Percentiles rank a stretch among this genome's conserved stretches.
phyloP scores from a whole-genome alignment of 2,888 invertebrate species.

The Mamestra brassicae region DNA sequence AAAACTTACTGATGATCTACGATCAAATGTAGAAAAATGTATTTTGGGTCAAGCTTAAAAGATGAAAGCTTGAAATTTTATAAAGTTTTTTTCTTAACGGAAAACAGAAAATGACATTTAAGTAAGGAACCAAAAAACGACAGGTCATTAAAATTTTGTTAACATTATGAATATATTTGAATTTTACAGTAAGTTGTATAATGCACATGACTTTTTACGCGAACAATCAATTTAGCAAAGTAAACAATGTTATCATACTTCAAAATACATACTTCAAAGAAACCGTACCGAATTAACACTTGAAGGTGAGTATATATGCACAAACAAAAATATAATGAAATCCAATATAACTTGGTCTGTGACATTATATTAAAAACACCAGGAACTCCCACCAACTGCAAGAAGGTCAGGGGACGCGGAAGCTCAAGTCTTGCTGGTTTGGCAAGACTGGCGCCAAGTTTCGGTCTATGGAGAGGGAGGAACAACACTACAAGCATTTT shows the following conservation, averaged over 20 bases:
- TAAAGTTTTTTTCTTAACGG: not conserved
- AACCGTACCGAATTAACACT: constrained; percentile 35
- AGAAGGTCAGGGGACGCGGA: constrained; percentile 58
- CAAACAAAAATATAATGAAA: constrained; percentile 39
- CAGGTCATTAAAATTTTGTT: no score
- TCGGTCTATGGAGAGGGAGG: constrained; percentile 69
- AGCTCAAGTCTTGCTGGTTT: constrained; percentile 70
- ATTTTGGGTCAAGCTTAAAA: not conserved
- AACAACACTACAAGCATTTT: constrained; percentile 70
- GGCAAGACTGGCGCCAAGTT: constrained; percentile 73
- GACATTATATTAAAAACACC: constrained; percentile 59
- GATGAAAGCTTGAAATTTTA: not conserved
- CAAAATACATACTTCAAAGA: constrained; percentile 39
- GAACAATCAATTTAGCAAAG: constrained; percentile 14
- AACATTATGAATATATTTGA: not conserved
- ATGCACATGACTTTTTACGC: not conserved
- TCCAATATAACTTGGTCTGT: constrained; percentile 64
- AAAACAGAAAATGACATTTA: not conserved
- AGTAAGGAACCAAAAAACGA: not conserved
- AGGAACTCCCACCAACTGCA: not conserved
- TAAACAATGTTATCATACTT: constrained; percentile 42
- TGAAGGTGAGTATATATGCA: constrained; percentile 41
- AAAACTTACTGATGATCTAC: not conserved
- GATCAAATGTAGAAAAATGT: not conserved
- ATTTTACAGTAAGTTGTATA: not conserved